Evolutionary conservation across 2,888 invertebrate species (phyloP).

Genomic region (Diarsia mendica): DNA sequence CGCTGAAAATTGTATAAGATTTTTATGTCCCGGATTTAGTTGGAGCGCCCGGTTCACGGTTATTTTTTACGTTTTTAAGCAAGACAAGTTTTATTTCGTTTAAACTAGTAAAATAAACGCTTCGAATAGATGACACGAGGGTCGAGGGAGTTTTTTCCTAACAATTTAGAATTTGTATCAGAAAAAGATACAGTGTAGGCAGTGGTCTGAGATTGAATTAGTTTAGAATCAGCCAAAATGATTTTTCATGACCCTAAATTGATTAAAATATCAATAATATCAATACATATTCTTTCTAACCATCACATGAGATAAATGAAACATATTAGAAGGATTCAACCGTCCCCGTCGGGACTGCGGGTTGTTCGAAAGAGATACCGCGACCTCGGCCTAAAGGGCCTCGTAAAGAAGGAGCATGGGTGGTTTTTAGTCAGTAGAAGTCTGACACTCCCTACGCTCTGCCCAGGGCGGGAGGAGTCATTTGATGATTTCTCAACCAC

Average conservation of each 20-base stretch:
- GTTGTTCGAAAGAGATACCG: too few relatives aligned
- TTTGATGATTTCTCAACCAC: too few relatives aligned
- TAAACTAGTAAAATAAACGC: neutral
- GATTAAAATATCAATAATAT: neutral
- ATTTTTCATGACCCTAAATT: neutral
- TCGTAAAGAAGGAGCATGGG: too few relatives aligned
- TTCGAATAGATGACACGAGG: neutral
- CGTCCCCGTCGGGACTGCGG: too few relatives aligned
- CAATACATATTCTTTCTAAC: neutral
- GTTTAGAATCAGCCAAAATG: neutral
- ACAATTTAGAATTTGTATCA: neutral
- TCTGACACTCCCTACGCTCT: too few relatives aligned
- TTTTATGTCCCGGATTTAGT: constrained; percentile 58
- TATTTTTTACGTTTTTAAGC: constrained; percentile 42
- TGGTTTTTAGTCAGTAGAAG: too few relatives aligned
- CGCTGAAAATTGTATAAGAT: constrained; percentile 59
- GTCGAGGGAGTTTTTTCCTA: neutral
- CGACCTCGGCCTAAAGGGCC: too few relatives aligned
- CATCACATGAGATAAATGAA: neutral
- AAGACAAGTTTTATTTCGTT: constrained; percentile 12
- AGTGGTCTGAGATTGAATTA: neutral
- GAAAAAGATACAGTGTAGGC: neutral
- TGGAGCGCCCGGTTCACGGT: constrained; percentile 39
- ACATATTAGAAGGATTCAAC: too few relatives aligned
- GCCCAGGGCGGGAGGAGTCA: too few relatives aligned